Base-by-base conservation (phyloP, 2,113 vertebrate genomes). In the Ophthalmolycus amberensis region DNA sequence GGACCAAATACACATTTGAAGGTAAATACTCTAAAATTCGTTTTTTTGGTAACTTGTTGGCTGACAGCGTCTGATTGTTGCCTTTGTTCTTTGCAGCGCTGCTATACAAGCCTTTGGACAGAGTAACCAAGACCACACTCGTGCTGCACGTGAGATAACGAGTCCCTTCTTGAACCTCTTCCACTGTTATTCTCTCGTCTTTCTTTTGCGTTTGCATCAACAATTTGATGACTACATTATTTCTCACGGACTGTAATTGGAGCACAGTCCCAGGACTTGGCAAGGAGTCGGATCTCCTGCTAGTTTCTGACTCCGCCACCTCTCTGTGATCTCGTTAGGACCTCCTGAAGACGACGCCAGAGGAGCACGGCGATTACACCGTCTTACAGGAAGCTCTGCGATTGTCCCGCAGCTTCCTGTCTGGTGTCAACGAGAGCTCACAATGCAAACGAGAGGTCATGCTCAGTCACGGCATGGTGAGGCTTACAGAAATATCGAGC, bases 51-150 rank as follows among this genome's bases (percentile, higher is more conserved):
- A 8, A 44, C 52, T n/a, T 37, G 12, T 20, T 56, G 27, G 6
- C 20, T 25, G 20, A 34, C 1, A 0, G 20, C 18, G 38, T 85
- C 75, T 90, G 6, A 87, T 10, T 14, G 8, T 7, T 12, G 14
- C 70, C 15, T 75, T 75, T 88, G 0, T 58, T 5, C 3, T 62
- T 73, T 32, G 1, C 90, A 96, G 95, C 92, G 90, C 92, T 96
- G 1, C 92, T 96, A 1, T 96, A 96, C 85, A 95, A 93, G 40
- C 95, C 95, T 71, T 71, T 96, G 89, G 95, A 96, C 67, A 87
- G 95, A 88, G 90, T 96, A 42, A 96, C 94, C 71, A 96, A 91
- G 87, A 96, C 94, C n/a, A 96, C 94, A 32, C 90, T 96, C 6
- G 94, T 94, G 44, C 78, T 96, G 67, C 93, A 78, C 52, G 95